A percentile compares a stretch with the other conserved stretches of the same genome.
These are phyloP conservation scores for Agrochola lychnidis DNA, from an alignment of 2,888 invertebrate genomes.

Conservation along the genomic window DNA sequence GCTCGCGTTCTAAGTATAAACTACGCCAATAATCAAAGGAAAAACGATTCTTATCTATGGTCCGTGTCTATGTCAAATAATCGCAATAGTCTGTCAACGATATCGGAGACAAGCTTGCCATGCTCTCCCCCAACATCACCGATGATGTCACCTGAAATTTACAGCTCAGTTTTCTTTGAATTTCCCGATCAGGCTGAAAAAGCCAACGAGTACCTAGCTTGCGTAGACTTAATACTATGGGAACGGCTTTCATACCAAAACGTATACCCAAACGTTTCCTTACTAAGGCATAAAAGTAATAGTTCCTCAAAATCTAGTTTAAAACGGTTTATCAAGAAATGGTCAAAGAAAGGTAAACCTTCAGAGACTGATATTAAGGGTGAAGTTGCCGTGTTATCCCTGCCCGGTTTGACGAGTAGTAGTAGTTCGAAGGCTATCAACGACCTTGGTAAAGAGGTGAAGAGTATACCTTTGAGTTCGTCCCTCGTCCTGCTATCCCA, in stretches of 20 bases:
- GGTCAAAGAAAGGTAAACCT: constrained; percentile 76
- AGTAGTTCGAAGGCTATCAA: constrained; percentile 80
- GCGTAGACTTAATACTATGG: constrained; percentile 87
- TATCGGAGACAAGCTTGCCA: constrained; percentile 81
- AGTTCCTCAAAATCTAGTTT: constrained; percentile 79
- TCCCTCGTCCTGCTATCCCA: constrained; percentile 84
- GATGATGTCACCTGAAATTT: constrained; percentile 79
- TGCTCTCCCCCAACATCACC: constrained; percentile 71
- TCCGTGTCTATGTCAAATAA: constrained; percentile 71
- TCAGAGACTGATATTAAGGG: constrained; percentile 74
- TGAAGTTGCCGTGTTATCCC: constrained; percentile 83
- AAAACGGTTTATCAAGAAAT: constrained; percentile 76
- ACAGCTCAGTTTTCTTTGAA: constrained; percentile 86
- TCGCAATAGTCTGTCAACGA: constrained; percentile 79
- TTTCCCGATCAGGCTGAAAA: constrained; percentile 76
- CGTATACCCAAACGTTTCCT: constrained; percentile 82
- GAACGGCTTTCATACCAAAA: constrained; percentile 80
- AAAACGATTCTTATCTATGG: constrained; percentile 84
- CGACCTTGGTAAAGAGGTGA: constrained; percentile 83
- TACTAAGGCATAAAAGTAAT: constrained; percentile 76
- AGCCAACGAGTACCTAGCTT: constrained; percentile 76
- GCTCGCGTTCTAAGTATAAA: constrained; percentile 73
- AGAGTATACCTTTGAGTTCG: constrained; percentile 81
- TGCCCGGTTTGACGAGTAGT: constrained; percentile 82
- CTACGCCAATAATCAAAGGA: constrained; percentile 69